Base-by-base conservation (phyloP, 64 coral and sea anemone genomes). In the Hydrozoanthus tunicans region DNA sequence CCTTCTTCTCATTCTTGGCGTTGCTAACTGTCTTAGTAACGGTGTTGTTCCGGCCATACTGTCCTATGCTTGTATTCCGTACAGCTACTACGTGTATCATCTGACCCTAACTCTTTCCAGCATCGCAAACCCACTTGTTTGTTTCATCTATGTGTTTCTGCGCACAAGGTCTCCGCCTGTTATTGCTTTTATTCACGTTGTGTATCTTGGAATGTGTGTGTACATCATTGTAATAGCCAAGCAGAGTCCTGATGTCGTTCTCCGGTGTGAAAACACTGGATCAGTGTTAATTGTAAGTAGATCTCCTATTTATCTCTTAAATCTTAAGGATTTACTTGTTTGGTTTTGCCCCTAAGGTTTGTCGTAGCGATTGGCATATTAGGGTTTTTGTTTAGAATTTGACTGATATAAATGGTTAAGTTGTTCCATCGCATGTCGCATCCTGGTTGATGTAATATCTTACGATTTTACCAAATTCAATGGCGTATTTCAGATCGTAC, bases 61-160 rank as follows among this genome's bases (percentile, higher is more conserved):
- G 68, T 95, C 97, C 51, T 99, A 92, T 63, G 92, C 97, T 14
- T 99, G 97, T 56, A 99, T 99, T 62, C 97, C 97, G 5, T 99
- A 99, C 69, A 95, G 97, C 20, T 93, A 96, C 56, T 93, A 99
- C 51, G 93, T 96, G 52, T 99, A 99, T 51, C 92, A 96, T 53
- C 80, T 99, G 27, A 94, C 97, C 0, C 78, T 99, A 6, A 99
- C 94, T 2, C 81, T 99, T 20, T 99, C 97, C 5, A 99, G 95
- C n/a, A 94, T 99, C 43, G 92, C 79, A 5, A 99, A 99, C 67
- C 97, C 97, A 1, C 64, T 99, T 10, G 89, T 91, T 0, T 94
- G 97, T 53, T 81, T 99, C 59, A 3, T 99, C 73, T 99, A 96
- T 53, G 79, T 93, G 3, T 81, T 95, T 10, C 88, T 96, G 0